These are phyloP conservation scores for Leistus spinibarbis DNA, from an alignment of 2,888 invertebrate genomes.

Conservation along the genomic window DNA sequence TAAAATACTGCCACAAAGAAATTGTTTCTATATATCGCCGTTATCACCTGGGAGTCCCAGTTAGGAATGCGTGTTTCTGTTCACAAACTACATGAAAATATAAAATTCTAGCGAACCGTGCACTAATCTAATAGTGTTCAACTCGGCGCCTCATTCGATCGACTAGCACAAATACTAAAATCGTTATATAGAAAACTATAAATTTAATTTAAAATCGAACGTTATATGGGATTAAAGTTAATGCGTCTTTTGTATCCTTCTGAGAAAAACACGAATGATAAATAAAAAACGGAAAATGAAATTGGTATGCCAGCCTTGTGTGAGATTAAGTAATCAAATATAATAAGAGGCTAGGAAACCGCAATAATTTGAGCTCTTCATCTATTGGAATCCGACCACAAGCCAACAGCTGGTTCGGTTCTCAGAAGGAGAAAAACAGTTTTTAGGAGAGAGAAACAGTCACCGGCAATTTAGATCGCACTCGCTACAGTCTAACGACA, in stretches of 20 bases:
- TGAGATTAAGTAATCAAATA: slow-evolving; percentile 35
- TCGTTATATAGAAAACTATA: slow-evolving; percentile 10
- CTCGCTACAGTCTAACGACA: background rate
- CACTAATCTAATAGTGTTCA: slow-evolving; percentile 1
- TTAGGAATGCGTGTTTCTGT: background rate
- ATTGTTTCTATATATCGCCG: too few species aligned
- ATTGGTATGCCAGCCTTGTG: slow-evolving; percentile 12
- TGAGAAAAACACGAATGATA: background rate
- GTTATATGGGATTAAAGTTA: slow-evolving; percentile 28
- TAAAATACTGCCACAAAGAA: too few species aligned
- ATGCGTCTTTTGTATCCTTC: slow-evolving; percentile 20
- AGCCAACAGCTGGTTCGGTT: slow-evolving; percentile 15
- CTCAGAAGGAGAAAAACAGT: background rate
- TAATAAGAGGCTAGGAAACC: slow-evolving; percentile 32
- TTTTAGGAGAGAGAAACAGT: slow-evolving; percentile 3
- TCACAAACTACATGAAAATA: too few species aligned
- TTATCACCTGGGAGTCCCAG: too few species aligned
- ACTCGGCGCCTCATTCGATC: background rate
- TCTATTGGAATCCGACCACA: slow-evolving; percentile 20
- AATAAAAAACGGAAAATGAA: background rate
- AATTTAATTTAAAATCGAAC: slow-evolving; percentile 24
- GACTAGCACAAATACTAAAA: background rate
- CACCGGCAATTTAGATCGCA: background rate
- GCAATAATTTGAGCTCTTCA: slow-evolving; percentile 32
- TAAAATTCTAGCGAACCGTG: background rate